Evolutionary conservation across 2,797 vertebrate genomes (phyloP).

Genomic region (Ammospiza maritima): DNA sequence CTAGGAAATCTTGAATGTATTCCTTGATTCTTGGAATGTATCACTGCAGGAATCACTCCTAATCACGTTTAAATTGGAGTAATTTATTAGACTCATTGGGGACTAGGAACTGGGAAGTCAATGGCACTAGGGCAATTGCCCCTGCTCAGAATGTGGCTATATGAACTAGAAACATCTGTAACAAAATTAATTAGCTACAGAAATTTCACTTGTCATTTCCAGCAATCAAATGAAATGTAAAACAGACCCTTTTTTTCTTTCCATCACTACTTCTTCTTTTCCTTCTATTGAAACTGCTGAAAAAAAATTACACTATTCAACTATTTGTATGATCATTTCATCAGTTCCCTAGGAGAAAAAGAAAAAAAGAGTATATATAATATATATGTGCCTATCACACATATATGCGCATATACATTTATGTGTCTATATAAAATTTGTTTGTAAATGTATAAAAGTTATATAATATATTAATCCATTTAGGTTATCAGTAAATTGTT

Average conservation of each 20-base stretch:
- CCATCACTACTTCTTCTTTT: not conserved
- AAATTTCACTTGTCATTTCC: not conserved
- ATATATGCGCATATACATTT: not conserved
- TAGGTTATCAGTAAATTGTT: not conserved
- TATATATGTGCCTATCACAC: not conserved
- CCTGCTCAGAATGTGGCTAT: not conserved
- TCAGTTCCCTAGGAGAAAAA: not conserved
- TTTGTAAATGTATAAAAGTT: not conserved
- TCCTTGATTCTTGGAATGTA: not conserved
- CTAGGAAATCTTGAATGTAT: not conserved
- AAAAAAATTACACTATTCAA: not conserved
- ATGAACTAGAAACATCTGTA: not conserved
- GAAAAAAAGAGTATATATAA: not conserved
- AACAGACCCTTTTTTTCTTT: not conserved
- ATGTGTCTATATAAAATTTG: not conserved
- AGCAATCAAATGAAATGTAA: not conserved
- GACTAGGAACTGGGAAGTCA: not conserved
- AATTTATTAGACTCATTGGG: not conserved
- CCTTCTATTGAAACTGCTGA: too few relatives aligned
- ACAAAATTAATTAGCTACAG: not conserved
- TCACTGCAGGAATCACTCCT: not conserved
- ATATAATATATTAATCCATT: not conserved
- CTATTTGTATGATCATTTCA: not conserved
- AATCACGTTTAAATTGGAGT: not conserved
- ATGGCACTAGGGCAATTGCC: not conserved